Percentiles rank a stretch among this genome's conserved stretches.
phyloP scores from a whole-genome alignment of 2,797 vertebrate species.

The Chelidonichthys spinosus region DNA sequence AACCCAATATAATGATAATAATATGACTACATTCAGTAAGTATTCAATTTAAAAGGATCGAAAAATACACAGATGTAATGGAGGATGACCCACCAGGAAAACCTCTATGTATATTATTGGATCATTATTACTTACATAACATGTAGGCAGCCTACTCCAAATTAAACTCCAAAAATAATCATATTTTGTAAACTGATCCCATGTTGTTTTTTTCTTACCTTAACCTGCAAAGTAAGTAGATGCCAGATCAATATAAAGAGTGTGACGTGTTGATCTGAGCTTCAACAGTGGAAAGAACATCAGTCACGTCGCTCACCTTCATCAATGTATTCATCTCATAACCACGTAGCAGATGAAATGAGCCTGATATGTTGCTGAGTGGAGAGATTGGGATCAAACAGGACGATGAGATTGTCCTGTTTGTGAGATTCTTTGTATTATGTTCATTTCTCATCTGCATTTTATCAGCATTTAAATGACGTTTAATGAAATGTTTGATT shows the following conservation, averaged over 20 bases:
- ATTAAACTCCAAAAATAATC: not conserved
- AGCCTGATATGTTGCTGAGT: not conserved
- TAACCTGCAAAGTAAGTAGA: not conserved
- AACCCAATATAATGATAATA: no score
- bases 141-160: no score
- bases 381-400: not conserved
- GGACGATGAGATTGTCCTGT: not conserved
- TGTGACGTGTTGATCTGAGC: not conserved
- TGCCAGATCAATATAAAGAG: not conserved
- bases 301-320: not conserved
- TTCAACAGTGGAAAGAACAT: not conserved
- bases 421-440: no score
- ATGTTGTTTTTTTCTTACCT: not conserved
- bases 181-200: not conserved
- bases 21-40: no score
- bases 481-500: not conserved
- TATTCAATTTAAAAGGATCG: slow-evolving; percentile 12
- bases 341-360: no score
- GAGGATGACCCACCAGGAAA: slow-evolving; percentile 28
- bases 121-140: not conserved
- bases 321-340: not conserved
- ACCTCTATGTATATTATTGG: not conserved
- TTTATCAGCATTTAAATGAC: not conserved
- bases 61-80: slow-evolving; percentile 45
- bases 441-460: not conserved